Evolutionary conservation across 2,797 vertebrate species (phyloP).

Genomic region (Amphiprion clarkii): DNA sequence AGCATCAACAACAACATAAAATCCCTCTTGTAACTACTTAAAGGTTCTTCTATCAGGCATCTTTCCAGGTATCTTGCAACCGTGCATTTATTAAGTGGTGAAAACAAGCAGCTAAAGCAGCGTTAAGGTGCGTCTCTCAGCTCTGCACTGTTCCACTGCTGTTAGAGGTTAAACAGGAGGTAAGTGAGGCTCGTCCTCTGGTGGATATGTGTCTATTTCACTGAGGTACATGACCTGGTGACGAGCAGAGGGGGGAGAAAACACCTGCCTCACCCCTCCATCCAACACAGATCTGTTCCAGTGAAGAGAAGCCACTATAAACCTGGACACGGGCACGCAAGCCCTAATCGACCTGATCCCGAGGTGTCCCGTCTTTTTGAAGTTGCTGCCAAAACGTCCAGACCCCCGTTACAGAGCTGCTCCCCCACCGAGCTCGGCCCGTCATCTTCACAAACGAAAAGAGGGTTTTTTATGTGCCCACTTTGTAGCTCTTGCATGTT

Average conservation of each 20-base stretch:
- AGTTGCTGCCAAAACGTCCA: slow-evolving; percentile 47
- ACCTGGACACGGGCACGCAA: slow-evolving; percentile 62
- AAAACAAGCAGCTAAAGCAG: no score
- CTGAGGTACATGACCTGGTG: slow-evolving; percentile 72
- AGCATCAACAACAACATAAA: no score
- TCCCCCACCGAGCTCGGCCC: slow-evolving; percentile 50
- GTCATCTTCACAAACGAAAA: slow-evolving; percentile 71
- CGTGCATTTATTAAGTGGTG: no score
- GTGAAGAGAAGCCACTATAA: slow-evolving; percentile 73
- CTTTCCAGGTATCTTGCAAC: no score
- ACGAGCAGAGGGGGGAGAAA: slow-evolving; percentile 49
- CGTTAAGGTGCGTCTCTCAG: neutral
- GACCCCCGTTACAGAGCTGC: slow-evolving; percentile 17
- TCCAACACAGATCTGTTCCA: slow-evolving; percentile 74
- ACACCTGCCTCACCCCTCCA: slow-evolving; percentile 72
- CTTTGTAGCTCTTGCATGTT: slow-evolving; percentile 62
- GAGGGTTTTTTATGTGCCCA: neutral
- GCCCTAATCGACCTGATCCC: slow-evolving; percentile 70
- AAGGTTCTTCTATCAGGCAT: no score
- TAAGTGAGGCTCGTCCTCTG: slow-evolving; percentile 47
- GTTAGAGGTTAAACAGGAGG: slow-evolving; percentile 64
- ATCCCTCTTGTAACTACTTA: no score
- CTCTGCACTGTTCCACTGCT: slow-evolving; percentile 57
- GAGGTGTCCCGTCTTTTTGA: slow-evolving; percentile 70
- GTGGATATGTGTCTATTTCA: slow-evolving; percentile 50